Percentiles rank a stretch among this genome's conserved stretches.
These are phyloP conservation scores for Gallinago solitaria DNA, from an alignment of 2,797 vertebrate species.

Conservation along the genomic window DNA sequence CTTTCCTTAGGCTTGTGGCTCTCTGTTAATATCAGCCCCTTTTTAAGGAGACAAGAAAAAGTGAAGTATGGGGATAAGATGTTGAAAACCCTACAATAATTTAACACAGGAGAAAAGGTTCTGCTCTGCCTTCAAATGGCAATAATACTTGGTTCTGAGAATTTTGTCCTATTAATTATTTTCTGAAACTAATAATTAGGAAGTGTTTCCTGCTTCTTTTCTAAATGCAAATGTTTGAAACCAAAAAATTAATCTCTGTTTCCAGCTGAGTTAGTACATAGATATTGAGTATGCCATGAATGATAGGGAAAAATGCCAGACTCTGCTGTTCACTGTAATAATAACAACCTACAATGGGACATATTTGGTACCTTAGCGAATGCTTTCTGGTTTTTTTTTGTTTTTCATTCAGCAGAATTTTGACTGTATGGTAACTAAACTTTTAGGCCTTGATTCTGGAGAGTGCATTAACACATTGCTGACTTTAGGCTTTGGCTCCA, in stretches of 20 bases:
- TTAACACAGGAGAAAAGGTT: neutral
- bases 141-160: neutral
- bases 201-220: neutral
- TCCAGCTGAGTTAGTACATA: constrained; percentile 5
- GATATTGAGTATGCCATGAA: neutral
- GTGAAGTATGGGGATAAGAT: neutral
- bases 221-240: neutral
- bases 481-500: neutral
- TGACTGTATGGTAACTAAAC: neutral
- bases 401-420: neutral
- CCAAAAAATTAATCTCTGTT: neutral
- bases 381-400: neutral
- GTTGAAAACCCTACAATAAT: neutral
- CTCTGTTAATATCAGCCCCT: neutral
- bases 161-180: neutral
- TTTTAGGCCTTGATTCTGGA: neutral
- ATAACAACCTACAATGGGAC: neutral
- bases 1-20: neutral
- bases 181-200: neutral
- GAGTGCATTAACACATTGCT: neutral
- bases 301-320: neutral
- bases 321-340: neutral
- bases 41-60: neutral
- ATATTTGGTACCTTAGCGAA: neutral
- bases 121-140: neutral